Evolutionary conservation across 2,797 vertebrate species (phyloP).

Genomic region (Perodicticus potto): DNA sequence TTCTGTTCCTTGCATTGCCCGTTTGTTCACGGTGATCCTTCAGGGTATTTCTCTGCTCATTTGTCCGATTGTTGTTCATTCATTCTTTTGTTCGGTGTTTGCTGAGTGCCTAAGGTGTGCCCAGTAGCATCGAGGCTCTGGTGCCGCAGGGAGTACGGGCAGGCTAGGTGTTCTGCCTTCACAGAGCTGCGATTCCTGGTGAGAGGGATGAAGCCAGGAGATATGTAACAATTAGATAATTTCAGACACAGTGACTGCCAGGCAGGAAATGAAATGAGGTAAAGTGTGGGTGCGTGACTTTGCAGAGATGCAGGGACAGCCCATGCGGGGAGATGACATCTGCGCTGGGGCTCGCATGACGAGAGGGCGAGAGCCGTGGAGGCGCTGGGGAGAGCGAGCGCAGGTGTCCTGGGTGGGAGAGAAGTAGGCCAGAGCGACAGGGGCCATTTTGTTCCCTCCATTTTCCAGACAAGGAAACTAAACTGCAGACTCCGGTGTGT

Average conservation of each 20-base stretch:
- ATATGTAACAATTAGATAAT: background rate
- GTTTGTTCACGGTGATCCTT: background rate
- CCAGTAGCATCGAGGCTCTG: background rate
- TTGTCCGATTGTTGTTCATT: background rate
- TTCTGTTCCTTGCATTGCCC: background rate
- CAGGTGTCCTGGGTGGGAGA: background rate
- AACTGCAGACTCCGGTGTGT: background rate
- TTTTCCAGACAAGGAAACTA: constrained; percentile 15
- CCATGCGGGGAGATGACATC: background rate
- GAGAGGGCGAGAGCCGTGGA: background rate
- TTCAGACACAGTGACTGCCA: background rate
- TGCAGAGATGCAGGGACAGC: background rate
- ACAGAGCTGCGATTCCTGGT: background rate
- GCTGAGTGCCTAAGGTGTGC: background rate
- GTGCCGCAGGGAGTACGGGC: background rate
- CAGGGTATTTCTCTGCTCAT: background rate
- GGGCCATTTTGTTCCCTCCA: background rate
- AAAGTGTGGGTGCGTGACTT: background rate
- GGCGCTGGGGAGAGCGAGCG: background rate
- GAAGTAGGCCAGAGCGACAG: background rate
- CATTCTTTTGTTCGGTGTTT: background rate
- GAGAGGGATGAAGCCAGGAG: background rate
- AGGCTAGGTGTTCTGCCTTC: background rate
- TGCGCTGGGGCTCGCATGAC: background rate
- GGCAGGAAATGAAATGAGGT: background rate